Base-by-base conservation (phyloP, 64 coral and sea anemone genomes). In the Montipora cactus region DNA sequence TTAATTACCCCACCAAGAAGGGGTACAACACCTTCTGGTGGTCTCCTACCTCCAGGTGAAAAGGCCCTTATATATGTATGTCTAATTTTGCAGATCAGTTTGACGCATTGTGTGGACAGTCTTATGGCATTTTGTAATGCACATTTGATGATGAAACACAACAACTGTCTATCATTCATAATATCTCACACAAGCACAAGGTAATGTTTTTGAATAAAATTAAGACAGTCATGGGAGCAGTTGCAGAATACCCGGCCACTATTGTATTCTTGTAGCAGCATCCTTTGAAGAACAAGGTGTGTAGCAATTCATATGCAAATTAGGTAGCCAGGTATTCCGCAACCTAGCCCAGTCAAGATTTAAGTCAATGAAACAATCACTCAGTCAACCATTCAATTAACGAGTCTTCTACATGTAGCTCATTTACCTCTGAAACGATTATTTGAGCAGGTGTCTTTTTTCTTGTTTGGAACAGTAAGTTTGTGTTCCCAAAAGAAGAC, bases 101-200 rank as follows among this genome's bases (percentile, higher is more conserved):
- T 97, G 78, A 92, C 93, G 49, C 87, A 90, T 57, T 97, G 96
- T 45, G 71, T 97, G 57, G 96, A 97, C 79, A 94, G 93, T 80
- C 48, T 97, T 51, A 92, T 97, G 93, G 89, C 92, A 44, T 91
- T 97, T 21, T 92, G 96, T 79, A 97, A 97, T 74, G 88, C 96
- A 62, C 93, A 97, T 88, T n/a, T 97, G 19, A 91, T 97, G 92
- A 94, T 97, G 96, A 87, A 94, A 75, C 96, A 97, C 76, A 95
- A 62, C 21, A 97, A 97, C 55, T 89, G 72, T 9, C 67, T 97
- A 55, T 93, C 96, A 5, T 97, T 97, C 78, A 73, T 97, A 37
- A 83, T 89, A 57, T 94, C 96, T 70, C 89, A 95, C 78, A 97
- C 96, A 5, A 77, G 22, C 19, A 88, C 78, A 92, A 97, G 96